Evolutionary conservation across 2,888 invertebrate genomes (phyloP), one percentile per base, ranked within the genome.

Genomic region (Pammene aurita): DNA sequence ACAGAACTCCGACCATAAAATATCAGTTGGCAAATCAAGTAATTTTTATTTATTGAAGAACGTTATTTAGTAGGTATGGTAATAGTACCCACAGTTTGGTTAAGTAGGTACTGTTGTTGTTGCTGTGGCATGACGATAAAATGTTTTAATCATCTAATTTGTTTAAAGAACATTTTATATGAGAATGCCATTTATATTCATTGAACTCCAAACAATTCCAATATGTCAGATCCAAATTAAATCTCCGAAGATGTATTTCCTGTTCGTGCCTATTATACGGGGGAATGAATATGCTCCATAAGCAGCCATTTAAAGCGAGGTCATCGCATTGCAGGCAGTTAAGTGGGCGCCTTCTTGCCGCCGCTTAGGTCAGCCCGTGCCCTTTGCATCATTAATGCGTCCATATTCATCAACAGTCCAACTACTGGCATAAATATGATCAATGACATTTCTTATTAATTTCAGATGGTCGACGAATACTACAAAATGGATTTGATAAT

Each of bases 391-490:
- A 66, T 66, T 60, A 62, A 66, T 50, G 54, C 48, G 70, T 70
- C 66, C 66, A 66, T 70, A 61, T 62, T 50, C 18, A 70, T 70
- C 46, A 66, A n/a, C 48, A 34, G 48, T 42, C 26, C 16, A 26
- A 61, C 67, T 38, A 41, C 18, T n/a, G 5, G 14, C 13, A 50
- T 38, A 18, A 14, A 57, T 10, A 34, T 44, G 18, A 44, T n/a
- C 5, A 48, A 65, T 38, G 9, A 26, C 41, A n/a, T 70, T 71
- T 71, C 46, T n/a, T 64, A 41, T 74, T 77, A 73, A 42, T 55
- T 84, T 71, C 85, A 94, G 94, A 90, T 94, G 58, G 84, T 89
- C 44, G 93, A 94, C 72, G 82, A 87, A 4, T 85, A 89, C 74
- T 79, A 80, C 67, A 78, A 76, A 16, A 73, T 94, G 80, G 85